Evolutionary conservation across 2,113 vertebrate species (phyloP), one percentile per base, ranked within the genome.

Genomic region (Rhombomys opimus): DNA sequence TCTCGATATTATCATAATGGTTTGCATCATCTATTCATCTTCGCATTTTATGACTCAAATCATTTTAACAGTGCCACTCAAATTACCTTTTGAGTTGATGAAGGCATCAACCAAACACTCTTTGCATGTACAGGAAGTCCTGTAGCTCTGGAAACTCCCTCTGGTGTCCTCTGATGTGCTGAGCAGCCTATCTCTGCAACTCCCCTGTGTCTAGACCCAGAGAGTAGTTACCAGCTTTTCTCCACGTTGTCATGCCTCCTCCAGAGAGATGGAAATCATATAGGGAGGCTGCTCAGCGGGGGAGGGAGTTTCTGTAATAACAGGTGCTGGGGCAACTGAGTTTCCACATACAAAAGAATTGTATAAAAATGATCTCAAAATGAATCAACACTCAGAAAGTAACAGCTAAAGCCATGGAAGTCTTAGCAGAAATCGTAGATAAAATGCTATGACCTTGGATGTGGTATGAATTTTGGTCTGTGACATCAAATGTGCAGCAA

Each of bases 111-210:
- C 4, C 25, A 3, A 82, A 63, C n/a, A 35, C 50, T 41, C 2
- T 2, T 50, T 10, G 11, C 7, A 72, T 35, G 52, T 46, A 38
- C 5, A 10, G 0, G 0, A 17, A 93, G 15, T 10, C 17, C 17
- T 63, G 23, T 2, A 7, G 25, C 20, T 65, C 78, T 32, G 63
- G 70, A 73, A 57, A 27, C n/a, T 23, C 77, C 41, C 68, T 41
- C 23, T n/a, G 11, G 7, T 75, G 70, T 41, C 52, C 15, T 75
- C 87, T 59, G 46, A 35, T 7, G 32, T 8, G 17, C n/a, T 63
- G 32, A 95, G 72, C 20, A 52, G 50, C 65, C 63, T 38, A 7
- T 52, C 20, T 14, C 12, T 2, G 65, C 7, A 35, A 15, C 92
- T 35, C 52, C 41, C 41, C 87, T 77, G 52, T 54, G 90, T 32